Evolutionary conservation across 2,888 invertebrate genomes (phyloP), one percentile per base, ranked within the genome.

Genomic region (Yponomeuta evonymella): DNA sequence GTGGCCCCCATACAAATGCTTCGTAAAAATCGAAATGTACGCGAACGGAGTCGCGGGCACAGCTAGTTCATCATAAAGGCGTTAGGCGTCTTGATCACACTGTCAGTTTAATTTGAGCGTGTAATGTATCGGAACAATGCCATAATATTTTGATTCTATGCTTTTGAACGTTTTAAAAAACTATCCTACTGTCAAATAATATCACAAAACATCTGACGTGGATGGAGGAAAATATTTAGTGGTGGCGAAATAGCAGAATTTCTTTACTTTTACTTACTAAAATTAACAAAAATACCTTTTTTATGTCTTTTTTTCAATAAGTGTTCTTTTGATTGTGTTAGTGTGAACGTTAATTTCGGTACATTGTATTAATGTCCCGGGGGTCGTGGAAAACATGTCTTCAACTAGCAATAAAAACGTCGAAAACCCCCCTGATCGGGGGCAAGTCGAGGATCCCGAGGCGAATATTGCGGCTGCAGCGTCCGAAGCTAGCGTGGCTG

Each of bases 321-420:
- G 8, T 65, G 33, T 65, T 65, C 0, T 29, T 65, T 33, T 4
- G 1, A 29, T 8, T 29, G 10, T 8, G 65, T 30, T 65, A 11
- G 29, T 65, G 29, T 29, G 12, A 65, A 70, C 48, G 29, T 48
- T 66, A 23, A 23, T 65, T 43, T 48, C 3, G 48, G 51, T 29
- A 33, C 74, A 76, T 75, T 36, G 76, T 76, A 83, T 85, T 88
- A 82, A 90, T 90, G 92, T 90, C 83, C 81, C 81, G 81, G 79
- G 82, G 80, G 79, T 77, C 78, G 77, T 78, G 74, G 79, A 82
- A 82, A 81, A 78, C 77, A 92, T 92, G 91, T 90, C 91, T 81
- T 58, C 51, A 58, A 87, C 89, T 29, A 64, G 65, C 81, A 84
- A 82, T 79, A 86, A 87, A 87, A 86, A 88, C 81, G 84, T 84